Evolutionary conservation across 2,113 vertebrate genomes (phyloP).

Genomic region (Nettapus auritus): DNA sequence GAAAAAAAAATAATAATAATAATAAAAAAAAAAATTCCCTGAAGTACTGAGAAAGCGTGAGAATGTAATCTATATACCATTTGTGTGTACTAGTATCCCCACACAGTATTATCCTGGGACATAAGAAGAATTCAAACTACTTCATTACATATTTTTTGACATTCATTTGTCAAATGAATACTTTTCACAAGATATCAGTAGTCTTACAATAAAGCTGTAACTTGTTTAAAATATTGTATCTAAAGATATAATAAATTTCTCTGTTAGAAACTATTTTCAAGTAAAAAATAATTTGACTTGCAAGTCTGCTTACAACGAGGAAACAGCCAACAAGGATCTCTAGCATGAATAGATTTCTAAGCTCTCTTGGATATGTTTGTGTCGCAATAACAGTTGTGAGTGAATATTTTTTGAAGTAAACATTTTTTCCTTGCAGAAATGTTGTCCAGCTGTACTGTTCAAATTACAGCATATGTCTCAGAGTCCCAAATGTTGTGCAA

Average conservation of each 20-base stretch:
- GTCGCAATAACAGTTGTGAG: neutral
- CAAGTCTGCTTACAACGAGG: neutral
- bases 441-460: neutral
- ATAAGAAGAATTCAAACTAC: neutral
- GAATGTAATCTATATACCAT: neutral
- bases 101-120: neutral
- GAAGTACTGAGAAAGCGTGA: neutral
- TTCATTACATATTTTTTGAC: neutral
- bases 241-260: neutral
- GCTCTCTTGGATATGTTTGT: neutral
- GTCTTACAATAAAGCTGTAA: neutral
- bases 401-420: neutral
- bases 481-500: neutral
- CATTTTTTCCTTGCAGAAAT: neutral
- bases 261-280: neutral
- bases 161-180: neutral
- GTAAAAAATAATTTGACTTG: neutral
- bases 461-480: neutral
- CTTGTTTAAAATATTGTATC: neutral
- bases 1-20: neutral
- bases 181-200: neutral
- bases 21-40: neutral
- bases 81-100: neutral
- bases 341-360: neutral
- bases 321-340: neutral